Evolutionary conservation across 30 jellyfish, hydroid and myxozoan species (phyloP), one percentile per base, ranked within the genome.

Genomic region (Aurelia coerulea): DNA sequence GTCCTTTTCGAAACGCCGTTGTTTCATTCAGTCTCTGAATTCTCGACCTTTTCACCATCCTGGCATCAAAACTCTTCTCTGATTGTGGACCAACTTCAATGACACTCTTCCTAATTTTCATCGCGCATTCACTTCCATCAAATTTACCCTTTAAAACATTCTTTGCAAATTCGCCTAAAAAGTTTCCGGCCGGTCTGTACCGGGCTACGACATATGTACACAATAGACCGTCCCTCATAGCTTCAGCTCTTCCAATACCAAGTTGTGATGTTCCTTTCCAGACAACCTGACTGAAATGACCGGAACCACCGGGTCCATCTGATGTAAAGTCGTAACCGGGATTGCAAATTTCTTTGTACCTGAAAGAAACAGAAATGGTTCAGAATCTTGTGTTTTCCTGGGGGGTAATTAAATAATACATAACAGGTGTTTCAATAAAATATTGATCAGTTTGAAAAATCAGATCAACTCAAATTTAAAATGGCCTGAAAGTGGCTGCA

Each of bases 131-230:
- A 15, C 86, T 58, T 35, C 96, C 94, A 39, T 77, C 84, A 78
- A 95, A 95, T 31, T 63, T 53, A 16, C 99, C 99, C 31, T 54
- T 77, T n/a, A 74, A 76, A 2, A 95, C 99, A 78, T 95, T 95
- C 73, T 72, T 89, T 15, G 77, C 80, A 54, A 89, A 95, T 73
- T 95, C 97, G 0, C 97, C 97, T 3, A 95, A 53, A 73, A 84
- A 95, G 74, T 95, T 95, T 1, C 99, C 99, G 10, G 97, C 97
- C 8, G 99, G 99, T 67, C 97, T 73, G 78, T 95, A 95, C 71
- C 97, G 76, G 10, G 99, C 99, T 0, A 95, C 99, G 32, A 95
- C 92, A 64, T 84, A 95, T 16, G 97, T 95, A 59, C 99, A 95
- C 35, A 90, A 73, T 10, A 90, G 76, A 23, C 96, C 97, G 70